Conservation (phyloP, 2,888 invertebrate species). For the Amphipyra berbera region DNA sequence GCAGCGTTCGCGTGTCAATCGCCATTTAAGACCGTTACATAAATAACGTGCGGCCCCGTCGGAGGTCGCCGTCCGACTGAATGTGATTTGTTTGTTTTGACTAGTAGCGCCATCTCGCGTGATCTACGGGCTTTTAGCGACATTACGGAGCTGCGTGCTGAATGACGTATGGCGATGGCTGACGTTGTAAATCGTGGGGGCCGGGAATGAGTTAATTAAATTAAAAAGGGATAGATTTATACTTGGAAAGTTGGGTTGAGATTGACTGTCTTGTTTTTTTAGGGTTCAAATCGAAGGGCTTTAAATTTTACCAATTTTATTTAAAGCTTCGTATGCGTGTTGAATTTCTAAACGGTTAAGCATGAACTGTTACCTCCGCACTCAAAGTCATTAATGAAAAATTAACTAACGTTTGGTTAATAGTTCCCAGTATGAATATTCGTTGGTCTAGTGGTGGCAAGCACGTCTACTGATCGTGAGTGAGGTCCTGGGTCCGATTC, state of each 20-base stretch:
- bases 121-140: conserved; percentile 71
- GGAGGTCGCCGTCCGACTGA: conserved; percentile 65
- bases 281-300: background rate
- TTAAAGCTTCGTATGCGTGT: no score
- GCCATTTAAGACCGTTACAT: conserved; percentile 55
- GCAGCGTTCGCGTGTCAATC: conserved; percentile 62
- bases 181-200: conserved; percentile 49
- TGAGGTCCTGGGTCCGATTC: no score
- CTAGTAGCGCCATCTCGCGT: conserved; percentile 75
- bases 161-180: conserved; percentile 51
- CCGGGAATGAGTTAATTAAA: conserved; percentile 59
- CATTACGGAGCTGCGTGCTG: conserved; percentile 55
- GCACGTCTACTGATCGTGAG: no score
- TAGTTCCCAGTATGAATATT: no score
- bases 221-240: conserved; percentile 50
- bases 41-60: conserved; percentile 63
- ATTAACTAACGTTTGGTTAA: no score
- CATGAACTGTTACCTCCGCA: no score
- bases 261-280: conserved; percentile 19
- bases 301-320: background rate
- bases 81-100: conserved; percentile 78
- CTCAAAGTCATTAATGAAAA: no score
- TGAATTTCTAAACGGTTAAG: no score
- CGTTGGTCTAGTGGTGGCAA: no score
- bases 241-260: conserved; percentile 15